phyloP scores from a whole-genome alignment of 2,113 vertebrate species.

The Chamaetylas fuelleborni region DNA sequence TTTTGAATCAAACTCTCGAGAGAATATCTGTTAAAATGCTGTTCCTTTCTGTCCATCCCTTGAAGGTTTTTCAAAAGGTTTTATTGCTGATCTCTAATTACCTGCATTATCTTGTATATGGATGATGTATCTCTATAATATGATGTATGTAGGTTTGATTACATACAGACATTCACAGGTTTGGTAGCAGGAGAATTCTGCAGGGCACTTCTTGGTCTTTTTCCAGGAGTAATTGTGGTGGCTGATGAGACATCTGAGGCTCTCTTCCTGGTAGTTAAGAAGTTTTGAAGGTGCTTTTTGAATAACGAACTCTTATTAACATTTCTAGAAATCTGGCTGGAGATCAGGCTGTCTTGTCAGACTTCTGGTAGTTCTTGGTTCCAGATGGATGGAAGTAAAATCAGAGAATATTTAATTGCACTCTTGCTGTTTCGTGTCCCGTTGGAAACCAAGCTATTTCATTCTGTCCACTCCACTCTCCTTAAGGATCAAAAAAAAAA shows the following conservation, averaged over 20 bases:
- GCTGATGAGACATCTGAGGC: conserved; percentile 57
- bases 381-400: conserved; percentile 69
- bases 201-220: conserved; percentile 56
- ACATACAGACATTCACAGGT: not conserved
- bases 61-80: not conserved
- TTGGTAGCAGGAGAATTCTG: conserved; percentile 47
- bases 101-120: not conserved
- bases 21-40: not conserved
- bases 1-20: not conserved
- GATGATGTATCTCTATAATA: not conserved
- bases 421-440: conserved; percentile 50
- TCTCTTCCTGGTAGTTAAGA: not conserved
- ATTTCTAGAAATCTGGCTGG: conserved; percentile 72
- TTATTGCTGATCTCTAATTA: not conserved
- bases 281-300: conserved; percentile 62
- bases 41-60: not conserved
- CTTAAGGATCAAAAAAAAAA: not conserved
- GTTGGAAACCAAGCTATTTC: conserved; percentile 8
- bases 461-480: not conserved
- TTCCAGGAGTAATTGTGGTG: conserved; percentile 61
- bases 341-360: conserved; percentile 75
- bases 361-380: conserved; percentile 72
- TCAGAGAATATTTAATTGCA: conserved; percentile 62
- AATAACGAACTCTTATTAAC: conserved; percentile 69
- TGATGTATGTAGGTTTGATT: not conserved